A percentile compares a stretch with the other conserved stretches of the same genome.
These are phyloP conservation scores for Sitodiplosis mosellana DNA, from an alignment of 1,140 invertebrate species.

Conservation along the genomic window DNA sequence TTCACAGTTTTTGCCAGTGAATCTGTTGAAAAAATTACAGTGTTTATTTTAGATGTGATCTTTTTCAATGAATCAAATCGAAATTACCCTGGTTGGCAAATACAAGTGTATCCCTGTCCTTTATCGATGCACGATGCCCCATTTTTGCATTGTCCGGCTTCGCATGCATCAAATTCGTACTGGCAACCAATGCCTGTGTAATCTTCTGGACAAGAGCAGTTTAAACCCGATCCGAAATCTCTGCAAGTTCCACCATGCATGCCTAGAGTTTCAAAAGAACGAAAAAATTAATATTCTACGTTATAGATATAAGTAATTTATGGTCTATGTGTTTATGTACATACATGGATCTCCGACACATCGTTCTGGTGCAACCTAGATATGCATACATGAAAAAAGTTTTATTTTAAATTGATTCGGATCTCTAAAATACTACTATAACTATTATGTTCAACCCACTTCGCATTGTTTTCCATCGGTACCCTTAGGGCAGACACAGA, in stretches of 20 bases:
- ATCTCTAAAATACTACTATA: too few relatives aligned
- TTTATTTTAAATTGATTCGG: too few relatives aligned
- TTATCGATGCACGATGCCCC: slow-evolving; percentile 79
- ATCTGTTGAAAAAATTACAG: slow-evolving; percentile 5
- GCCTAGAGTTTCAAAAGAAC: too few relatives aligned
- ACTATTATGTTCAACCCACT: too few relatives aligned
- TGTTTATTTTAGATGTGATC: slow-evolving; percentile 1
- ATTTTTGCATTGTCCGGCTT: slow-evolving; percentile 73
- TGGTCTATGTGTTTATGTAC: too few relatives aligned
- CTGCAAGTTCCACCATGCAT: slow-evolving; percentile 88
- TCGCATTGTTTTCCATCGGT: slow-evolving; percentile 90
- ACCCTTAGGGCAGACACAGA: slow-evolving; percentile 90
- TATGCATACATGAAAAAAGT: too few relatives aligned
- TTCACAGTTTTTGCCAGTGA: slow-evolving; percentile 68
- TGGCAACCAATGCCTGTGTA: slow-evolving; percentile 80
- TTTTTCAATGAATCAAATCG: slow-evolving; percentile 21
- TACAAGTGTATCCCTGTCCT: slow-evolving; percentile 65
- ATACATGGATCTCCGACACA: slow-evolving; percentile 85
- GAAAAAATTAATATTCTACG: too few relatives aligned
- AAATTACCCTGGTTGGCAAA: slow-evolving; percentile 60
- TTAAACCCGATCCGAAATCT: slow-evolving; percentile 86
- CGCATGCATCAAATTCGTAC: slow-evolving; percentile 84
- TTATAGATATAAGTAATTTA: too few relatives aligned
- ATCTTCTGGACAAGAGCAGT: slow-evolving; percentile 76
- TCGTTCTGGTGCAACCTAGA: slow-evolving; percentile 60